Evolutionary conservation across 2,113 vertebrate genomes (phyloP).

Genomic region (Gasterosteus aculeatus): DNA sequence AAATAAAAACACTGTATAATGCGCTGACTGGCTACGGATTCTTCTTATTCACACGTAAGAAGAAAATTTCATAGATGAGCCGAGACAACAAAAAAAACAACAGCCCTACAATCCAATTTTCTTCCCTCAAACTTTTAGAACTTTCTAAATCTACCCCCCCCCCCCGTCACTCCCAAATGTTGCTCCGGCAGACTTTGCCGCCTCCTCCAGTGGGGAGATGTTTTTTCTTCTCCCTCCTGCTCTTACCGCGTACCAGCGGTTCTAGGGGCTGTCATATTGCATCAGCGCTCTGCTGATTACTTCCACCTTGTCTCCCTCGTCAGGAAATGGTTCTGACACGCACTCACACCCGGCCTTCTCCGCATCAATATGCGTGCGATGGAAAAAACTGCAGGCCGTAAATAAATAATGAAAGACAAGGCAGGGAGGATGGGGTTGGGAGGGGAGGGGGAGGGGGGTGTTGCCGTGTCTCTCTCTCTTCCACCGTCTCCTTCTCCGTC

Average conservation of each 20-base stretch:
- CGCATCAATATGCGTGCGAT: conserved; percentile 83
- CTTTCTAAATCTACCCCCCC: conserved; percentile 69
- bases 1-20: not conserved
- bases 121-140: conserved; percentile 69
- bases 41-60: not conserved
- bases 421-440: conserved; percentile 46
- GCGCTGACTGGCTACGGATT: not conserved
- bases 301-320: conserved; percentile 86
- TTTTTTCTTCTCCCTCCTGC: conserved; percentile 70
- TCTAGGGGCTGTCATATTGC: conserved; percentile 82
- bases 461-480: conserved; percentile 57
- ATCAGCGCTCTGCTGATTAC: conserved; percentile 85
- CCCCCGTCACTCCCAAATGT: conserved; percentile 63
- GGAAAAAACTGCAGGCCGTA: conserved; percentile 81
- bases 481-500: conserved; percentile 60
- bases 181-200: conserved; percentile 67
- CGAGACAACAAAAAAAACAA: conserved; percentile 67
- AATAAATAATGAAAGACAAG: conserved; percentile 84
- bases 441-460: not conserved
- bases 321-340: conserved; percentile 85
- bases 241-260: conserved; percentile 79
- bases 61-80: conserved; percentile 41
- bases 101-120: conserved; percentile 46
- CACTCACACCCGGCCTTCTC: conserved; percentile 81
- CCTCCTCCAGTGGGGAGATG: conserved; percentile 63